phyloP scores from a whole-genome alignment of 2,797 vertebrate genomes.

The Schizothorax lantsangensis region DNA sequence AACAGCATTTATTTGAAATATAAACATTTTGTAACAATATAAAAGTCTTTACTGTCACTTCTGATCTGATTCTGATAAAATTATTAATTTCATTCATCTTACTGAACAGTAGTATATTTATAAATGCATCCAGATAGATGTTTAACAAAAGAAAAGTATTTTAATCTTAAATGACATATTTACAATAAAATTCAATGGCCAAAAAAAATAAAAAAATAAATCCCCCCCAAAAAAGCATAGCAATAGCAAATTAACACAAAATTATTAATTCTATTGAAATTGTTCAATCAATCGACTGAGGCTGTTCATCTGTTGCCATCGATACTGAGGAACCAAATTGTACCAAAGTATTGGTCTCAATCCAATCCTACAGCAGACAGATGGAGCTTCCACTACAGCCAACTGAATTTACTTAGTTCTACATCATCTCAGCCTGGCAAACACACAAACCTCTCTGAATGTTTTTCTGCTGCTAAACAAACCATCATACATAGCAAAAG shows the following conservation, averaged over 20 bases:
- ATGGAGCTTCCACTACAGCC: conserved; percentile 36
- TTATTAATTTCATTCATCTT: too few relatives aligned
- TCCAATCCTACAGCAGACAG: conserved; percentile 30
- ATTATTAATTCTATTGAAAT: neutral
- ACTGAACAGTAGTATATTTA: neutral
- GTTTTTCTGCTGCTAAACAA: conserved; percentile 13
- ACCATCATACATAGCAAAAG: neutral
- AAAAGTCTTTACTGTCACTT: too few relatives aligned
- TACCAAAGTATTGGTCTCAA: conserved; percentile 13
- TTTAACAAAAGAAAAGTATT: neutral
- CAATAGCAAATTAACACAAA: neutral
- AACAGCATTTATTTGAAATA: too few relatives aligned
- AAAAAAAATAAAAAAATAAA: neutral
- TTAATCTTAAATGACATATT: neutral
- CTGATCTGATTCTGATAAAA: too few relatives aligned
- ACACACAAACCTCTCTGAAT: conserved; percentile 33
- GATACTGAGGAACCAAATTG: neutral
- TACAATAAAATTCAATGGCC: neutral
- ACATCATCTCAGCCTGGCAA: conserved; percentile 36
- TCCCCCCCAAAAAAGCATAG: neutral
- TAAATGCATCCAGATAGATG: neutral
- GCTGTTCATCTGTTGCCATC: conserved; percentile 14
- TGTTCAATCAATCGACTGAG: neutral
- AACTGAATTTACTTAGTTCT: conserved; percentile 27
- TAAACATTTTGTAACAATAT: too few relatives aligned